A percentile compares a stretch with the other conserved stretches of the same genome.
Conservation (phyloP, 1,140 invertebrate genomes). For the Caenorhabditis brenneri region DNA sequence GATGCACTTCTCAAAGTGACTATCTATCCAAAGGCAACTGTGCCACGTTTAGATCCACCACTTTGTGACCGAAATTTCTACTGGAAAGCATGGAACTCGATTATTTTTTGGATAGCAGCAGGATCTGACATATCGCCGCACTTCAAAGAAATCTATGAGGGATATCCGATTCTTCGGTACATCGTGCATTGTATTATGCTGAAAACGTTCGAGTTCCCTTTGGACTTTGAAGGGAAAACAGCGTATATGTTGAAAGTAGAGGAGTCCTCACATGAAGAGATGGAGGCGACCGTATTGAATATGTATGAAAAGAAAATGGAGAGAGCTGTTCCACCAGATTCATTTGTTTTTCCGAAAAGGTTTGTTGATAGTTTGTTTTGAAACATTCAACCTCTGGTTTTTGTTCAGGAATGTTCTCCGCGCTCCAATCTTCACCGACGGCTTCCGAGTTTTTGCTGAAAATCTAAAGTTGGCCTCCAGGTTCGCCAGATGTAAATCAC, state of each 20-base stretch:
- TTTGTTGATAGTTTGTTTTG: background rate
- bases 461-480: background rate
- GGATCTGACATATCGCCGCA: background rate
- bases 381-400: background rate
- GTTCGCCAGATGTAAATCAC: background rate
- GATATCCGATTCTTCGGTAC: background rate
- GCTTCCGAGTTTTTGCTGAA: background rate
- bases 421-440: background rate
- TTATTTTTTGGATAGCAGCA: background rate
- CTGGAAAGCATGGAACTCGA: background rate
- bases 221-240: background rate
- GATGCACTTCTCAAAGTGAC: background rate
- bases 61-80: background rate
- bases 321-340: background rate
- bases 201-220: background rate
- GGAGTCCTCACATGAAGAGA: background rate
- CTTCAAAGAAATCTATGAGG: background rate
- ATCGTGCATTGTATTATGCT: background rate
- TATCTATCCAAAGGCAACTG: background rate
- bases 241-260: background rate
- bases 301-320: background rate
- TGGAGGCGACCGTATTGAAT: background rate
- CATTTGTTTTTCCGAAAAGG: background rate
- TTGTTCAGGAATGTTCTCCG: background rate
- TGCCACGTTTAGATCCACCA: background rate